Conservation (phyloP, 2,113 vertebrate genomes). For the Pagrus major region DNA sequence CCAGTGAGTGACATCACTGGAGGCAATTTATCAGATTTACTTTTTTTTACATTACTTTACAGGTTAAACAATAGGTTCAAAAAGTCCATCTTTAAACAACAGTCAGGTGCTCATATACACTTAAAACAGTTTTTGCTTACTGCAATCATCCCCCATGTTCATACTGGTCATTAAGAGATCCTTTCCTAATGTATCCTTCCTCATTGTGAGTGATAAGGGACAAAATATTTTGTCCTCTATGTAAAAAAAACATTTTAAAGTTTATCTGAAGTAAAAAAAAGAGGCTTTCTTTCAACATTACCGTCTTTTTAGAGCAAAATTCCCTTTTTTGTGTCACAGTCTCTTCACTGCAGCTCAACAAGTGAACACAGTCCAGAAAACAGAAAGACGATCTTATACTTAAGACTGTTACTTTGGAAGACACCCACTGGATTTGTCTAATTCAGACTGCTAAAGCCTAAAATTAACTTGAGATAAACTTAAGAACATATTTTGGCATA, state of each 20-base stretch:
- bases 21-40: too few relatives aligned
- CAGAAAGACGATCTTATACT: not conserved
- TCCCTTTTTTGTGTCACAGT: not conserved
- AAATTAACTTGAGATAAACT: not conserved
- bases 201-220: not conserved
- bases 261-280: not conserved
- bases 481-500: not conserved
- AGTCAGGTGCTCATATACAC: too few relatives aligned
- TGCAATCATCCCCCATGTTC: not conserved
- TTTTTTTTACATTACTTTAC: too few relatives aligned
- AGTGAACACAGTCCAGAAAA: not conserved
- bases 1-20: too few relatives aligned
- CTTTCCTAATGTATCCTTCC: too few relatives aligned
- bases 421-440: not conserved
- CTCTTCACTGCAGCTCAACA: not conserved
- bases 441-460: not conserved
- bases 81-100: not conserved
- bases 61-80: not conserved
- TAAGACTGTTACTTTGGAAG: not conserved
- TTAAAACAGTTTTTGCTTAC: not conserved
- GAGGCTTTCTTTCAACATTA: not conserved
- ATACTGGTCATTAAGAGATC: not conserved
- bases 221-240: not conserved
- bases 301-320: not conserved
- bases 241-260: not conserved